Evolutionary conservation across 2,888 invertebrate species (phyloP).

Genomic region (Prenolepis imparis): DNA sequence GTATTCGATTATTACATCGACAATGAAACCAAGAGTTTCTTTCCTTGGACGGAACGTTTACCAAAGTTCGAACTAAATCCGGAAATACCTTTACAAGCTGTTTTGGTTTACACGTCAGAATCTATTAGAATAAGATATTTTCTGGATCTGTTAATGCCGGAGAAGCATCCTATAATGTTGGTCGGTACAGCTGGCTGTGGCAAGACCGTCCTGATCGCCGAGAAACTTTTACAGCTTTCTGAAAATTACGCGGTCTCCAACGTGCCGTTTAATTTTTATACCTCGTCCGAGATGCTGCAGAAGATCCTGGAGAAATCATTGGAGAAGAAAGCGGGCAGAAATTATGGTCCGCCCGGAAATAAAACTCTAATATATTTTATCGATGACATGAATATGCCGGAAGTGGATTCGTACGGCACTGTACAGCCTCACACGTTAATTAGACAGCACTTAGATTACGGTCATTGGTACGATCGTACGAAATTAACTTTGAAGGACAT

Average conservation of each 20-base stretch:
- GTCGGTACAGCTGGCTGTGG: conserved; percentile 97
- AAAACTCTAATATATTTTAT: conserved; percentile 97
- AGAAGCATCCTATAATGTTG: conserved; percentile 96
- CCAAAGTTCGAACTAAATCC: conserved; percentile 96
- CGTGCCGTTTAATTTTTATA: conserved; percentile 98
- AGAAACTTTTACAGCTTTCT: conserved; percentile 89
- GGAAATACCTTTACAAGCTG: conserved; percentile 96
- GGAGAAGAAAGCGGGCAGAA: conserved; percentile 97
- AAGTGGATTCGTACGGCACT: conserved; percentile 96
- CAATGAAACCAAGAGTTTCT: conserved; percentile 95
- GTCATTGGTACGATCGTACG: conserved; percentile 97
- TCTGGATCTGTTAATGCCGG: conserved; percentile 95
- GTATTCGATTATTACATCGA: conserved; percentile 98
- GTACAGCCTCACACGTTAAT: conserved; percentile 98
- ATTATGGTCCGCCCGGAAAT: conserved; percentile 98
- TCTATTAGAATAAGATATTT: conserved; percentile 96
- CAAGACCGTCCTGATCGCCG: conserved; percentile 92
- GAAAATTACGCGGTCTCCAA: conserved; percentile 96
- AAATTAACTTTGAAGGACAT: conserved; percentile 97
- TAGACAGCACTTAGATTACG: conserved; percentile 97
- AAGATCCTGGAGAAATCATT: conserved; percentile 97
- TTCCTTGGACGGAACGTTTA: conserved; percentile 95
- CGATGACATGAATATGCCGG: conserved; percentile 99
- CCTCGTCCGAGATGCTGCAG: conserved; percentile 97
- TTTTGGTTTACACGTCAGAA: conserved; percentile 97